Base-by-base conservation (phyloP, 2,113 vertebrate species). In the Pseudopodoces humilis region DNA sequence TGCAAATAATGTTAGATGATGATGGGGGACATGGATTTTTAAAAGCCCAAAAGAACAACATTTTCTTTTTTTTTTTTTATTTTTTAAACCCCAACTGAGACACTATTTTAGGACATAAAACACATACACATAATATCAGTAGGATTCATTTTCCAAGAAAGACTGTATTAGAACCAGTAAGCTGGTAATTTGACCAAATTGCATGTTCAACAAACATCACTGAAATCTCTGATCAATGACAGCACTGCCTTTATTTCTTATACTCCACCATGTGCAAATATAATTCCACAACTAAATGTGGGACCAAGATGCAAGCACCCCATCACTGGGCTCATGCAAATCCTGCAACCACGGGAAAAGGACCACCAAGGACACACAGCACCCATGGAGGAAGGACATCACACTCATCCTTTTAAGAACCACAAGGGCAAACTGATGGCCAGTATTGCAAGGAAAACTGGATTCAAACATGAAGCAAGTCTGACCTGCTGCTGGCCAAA, bases 281-380 rank as follows among this genome's bases (percentile, higher is more conserved):
- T 14, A 69, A 72, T 15, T 58, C 39, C 63, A 82, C 15, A 76
- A 49, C 7, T 23, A 49, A 81, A 53, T 4, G 11, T 2, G 21
- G 39, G 19, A 68, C 11, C 16, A 27, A 62, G 49, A 62, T 33
- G 46, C 0, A 0, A 79, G 83, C 1, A 3, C 8, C 8, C 9
- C n/a, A 67, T 13, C 0, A 0, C 20, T 24, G 50, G 21, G 33
- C 33, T 46, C 16, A 13, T 47, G 18, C 33, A 86, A 49, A 86
- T 47, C 41, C 47, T 41, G n/a, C 35, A 80, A 2, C 10, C 27
- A 6, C 3, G 11, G 31, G n/a, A 52, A 60, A 72, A 85, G 23
- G 25, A 3, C 24, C 2, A 1, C 52, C 7, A 20, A 43, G 49
- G 65, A 71, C 68, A 55, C 1, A 1, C 10, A 23, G 30, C 0